These are phyloP conservation scores for Drosophila nebulosa DNA, from an alignment of 1,140 invertebrate species.

Conservation along the genomic window DNA sequence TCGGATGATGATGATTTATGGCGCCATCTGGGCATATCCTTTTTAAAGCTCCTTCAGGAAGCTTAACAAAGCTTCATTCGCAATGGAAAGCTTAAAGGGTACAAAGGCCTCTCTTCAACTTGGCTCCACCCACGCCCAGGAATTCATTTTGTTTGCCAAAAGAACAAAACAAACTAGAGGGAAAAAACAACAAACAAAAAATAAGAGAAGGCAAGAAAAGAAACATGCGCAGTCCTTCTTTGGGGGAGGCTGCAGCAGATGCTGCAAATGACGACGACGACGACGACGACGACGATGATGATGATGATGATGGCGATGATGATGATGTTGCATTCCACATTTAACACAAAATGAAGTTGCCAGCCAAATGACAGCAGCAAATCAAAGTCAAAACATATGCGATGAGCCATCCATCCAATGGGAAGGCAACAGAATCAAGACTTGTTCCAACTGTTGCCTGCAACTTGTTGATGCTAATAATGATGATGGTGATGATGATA, in stretches of 20 bases:
- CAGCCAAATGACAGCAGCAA: slow-evolving; percentile 42
- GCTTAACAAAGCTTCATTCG: slow-evolving; percentile 40
- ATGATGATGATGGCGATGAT: background rate
- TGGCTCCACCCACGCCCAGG: slow-evolving; percentile 64
- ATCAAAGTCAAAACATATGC: slow-evolving; percentile 26
- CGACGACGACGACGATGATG: background rate
- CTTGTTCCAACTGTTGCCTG: slow-evolving; percentile 66
- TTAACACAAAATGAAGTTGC: slow-evolving; percentile 69
- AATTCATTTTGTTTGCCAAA: slow-evolving; percentile 63
- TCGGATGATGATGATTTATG: slow-evolving; percentile 42
- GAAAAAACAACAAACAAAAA: background rate
- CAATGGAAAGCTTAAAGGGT: background rate
- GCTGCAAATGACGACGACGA: background rate
- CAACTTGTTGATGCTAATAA: slow-evolving; percentile 59
- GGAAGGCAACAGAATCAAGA: slow-evolving; percentile 34
- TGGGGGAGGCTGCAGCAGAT: slow-evolving; percentile 36
- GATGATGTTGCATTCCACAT: background rate
- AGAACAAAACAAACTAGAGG: background rate
- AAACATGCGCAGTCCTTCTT: slow-evolving; percentile 49
- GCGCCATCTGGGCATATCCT: slow-evolving; percentile 64
- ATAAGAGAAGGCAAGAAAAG: background rate
- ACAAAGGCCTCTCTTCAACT: slow-evolving; percentile 40
- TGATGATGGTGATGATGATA: background rate
- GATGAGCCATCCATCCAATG: slow-evolving; percentile 29
- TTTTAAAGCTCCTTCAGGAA: slow-evolving; percentile 33